These are phyloP conservation scores for Platycheirus rosarum DNA, from an alignment of 2,888 invertebrate genomes.

Conservation along the genomic window DNA sequence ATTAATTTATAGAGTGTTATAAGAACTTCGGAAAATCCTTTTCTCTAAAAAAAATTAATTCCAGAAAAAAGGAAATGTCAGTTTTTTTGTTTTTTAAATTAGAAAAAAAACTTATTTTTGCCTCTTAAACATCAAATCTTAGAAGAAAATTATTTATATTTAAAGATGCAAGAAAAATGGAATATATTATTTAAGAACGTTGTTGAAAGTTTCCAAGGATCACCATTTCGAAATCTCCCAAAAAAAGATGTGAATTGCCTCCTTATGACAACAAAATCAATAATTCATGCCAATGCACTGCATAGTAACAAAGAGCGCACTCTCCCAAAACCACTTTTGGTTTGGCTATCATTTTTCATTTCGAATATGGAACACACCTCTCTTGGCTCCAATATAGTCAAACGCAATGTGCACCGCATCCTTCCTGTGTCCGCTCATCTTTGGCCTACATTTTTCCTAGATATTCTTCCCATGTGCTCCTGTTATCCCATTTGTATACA, in stretches of 20 bases:
- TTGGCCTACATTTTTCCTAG: constrained; percentile 13
- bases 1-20: too few relatives aligned
- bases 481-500: constrained; percentile 18
- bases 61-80: too few relatives aligned
- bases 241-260: constrained; percentile 15
- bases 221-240: not conserved
- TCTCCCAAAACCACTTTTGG: constrained; percentile 13
- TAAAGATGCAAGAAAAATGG: too few relatives aligned
- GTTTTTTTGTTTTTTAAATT: too few relatives aligned
- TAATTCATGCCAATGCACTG: constrained; percentile 29
- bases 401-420: constrained; percentile 27
- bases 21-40: too few relatives aligned
- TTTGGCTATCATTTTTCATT: constrained; percentile 19
- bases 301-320: constrained; percentile 40
- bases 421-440: constrained; percentile 12
- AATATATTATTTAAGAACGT: too few relatives aligned
- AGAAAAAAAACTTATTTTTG: too few relatives aligned
- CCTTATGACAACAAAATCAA: constrained; percentile 8
- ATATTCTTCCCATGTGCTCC: not conserved
- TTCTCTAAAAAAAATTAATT: too few relatives aligned
- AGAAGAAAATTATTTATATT: too few relatives aligned
- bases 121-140: too few relatives aligned
- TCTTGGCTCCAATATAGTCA: constrained; percentile 12
- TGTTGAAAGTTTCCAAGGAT: too few relatives aligned
- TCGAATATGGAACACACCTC: constrained; percentile 39